phyloP scores from a whole-genome alignment of 53 echinoderm and acorn worm species.

The Echinarachnius parma region DNA sequence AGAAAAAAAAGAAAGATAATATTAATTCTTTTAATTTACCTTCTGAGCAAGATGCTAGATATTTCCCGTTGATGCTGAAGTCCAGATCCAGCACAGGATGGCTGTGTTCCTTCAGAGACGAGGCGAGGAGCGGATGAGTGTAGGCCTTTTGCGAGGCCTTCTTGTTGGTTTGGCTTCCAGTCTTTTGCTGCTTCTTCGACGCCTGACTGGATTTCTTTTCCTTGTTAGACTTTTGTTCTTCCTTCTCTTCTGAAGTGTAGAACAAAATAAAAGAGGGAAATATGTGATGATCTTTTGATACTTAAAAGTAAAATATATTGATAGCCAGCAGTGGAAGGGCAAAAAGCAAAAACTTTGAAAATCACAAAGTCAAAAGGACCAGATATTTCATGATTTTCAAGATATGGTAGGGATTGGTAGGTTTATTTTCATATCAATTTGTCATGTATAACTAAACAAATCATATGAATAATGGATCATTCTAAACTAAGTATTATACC shows the following conservation, averaged over 20 bases:
- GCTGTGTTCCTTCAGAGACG: slow-evolving; percentile 85
- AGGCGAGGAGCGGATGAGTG: slow-evolving; percentile 72
- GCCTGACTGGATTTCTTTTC: slow-evolving; percentile 36
- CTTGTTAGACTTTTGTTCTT: slow-evolving; percentile 63
- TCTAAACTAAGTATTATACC: too few species aligned
- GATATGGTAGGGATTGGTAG: too few species aligned
- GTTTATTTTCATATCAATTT: too few species aligned
- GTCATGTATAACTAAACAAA: too few species aligned
- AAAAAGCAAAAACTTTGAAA: background rate
- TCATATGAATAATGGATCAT: too few species aligned
- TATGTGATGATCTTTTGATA: too few species aligned
- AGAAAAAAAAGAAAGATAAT: too few species aligned
- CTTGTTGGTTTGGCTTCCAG: slow-evolving; percentile 47
- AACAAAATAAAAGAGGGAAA: background rate
- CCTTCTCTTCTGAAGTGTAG: slow-evolving; percentile 44
- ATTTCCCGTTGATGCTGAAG: slow-evolving; percentile 99
- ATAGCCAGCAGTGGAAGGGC: too few species aligned
- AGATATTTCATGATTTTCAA: background rate
- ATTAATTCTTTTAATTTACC: too few species aligned
- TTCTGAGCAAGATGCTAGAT: slow-evolving; percentile 90
- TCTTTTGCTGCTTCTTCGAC: slow-evolving; percentile 49
- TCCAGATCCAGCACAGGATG: slow-evolving; percentile 75
- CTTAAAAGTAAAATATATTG: too few species aligned
- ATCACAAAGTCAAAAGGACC: background rate
- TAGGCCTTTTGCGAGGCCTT: slow-evolving; percentile 58